These are phyloP conservation scores for Aegotheles bennettii DNA, from an alignment of 2,113 vertebrate species.

Conservation along the genomic window DNA sequence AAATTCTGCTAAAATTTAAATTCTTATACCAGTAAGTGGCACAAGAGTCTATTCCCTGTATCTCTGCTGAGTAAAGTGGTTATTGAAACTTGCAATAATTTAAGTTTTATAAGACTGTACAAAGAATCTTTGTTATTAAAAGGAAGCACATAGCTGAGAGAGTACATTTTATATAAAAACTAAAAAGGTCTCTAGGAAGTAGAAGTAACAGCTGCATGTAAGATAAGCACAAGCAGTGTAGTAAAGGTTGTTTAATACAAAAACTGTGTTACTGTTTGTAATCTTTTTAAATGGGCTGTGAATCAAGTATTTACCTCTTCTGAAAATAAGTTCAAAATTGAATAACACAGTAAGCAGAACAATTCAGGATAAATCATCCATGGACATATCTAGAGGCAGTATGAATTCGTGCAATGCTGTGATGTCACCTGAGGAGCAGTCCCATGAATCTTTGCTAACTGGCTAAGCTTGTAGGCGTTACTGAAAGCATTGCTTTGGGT, in stretches of 20 bases:
- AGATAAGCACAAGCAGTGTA: not conserved
- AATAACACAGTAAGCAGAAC: not conserved
- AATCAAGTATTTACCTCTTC: not conserved
- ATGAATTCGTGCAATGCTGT: rapidly evolving
- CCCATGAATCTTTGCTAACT: not conserved
- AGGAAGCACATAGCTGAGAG: not conserved
- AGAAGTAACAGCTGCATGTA: not conserved
- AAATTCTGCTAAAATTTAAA: not conserved
- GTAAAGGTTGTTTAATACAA: not conserved
- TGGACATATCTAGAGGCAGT: not conserved
- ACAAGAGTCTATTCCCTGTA: not conserved
- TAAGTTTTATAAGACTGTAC: not conserved
- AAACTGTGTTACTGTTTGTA: not conserved
- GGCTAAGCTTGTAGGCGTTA: not conserved
- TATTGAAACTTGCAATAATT: not conserved
- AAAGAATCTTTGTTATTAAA: not conserved
- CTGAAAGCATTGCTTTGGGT: not conserved
- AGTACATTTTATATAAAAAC: not conserved
- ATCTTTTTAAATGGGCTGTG: not conserved
- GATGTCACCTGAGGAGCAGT: not conserved
- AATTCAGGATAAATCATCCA: not conserved
- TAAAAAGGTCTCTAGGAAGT: not conserved
- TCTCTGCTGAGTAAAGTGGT: not conserved
- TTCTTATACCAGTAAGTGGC: not conserved
- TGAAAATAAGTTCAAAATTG: not conserved